Evolutionary conservation across 2,113 vertebrate genomes (phyloP), one percentile per base, ranked within the genome.

Genomic region (Ailurus styani): DNA sequence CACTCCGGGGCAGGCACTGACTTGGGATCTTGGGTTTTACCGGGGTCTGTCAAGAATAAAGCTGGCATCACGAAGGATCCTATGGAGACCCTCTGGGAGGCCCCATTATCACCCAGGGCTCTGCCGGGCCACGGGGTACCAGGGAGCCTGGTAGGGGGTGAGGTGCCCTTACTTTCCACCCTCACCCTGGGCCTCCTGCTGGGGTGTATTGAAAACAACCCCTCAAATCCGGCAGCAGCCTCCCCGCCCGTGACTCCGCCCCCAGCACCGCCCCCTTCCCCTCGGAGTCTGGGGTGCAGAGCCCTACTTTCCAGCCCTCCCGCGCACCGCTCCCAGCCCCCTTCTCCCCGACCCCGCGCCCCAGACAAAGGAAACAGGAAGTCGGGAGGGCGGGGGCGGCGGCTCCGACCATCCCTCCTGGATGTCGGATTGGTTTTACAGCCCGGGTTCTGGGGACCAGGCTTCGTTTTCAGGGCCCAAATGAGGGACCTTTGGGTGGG

Each of bases 321-420:
- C 10, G 34, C 84, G 21, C 70, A 15, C 37, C 9, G 6, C 66
- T 52, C 12, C 5, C 62, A 14, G 54, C 62, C 50, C 27, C 37
- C 52, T 42, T 21, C 40, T 15, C 62, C 45, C 42, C 1, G 3
- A 25, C 34, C 77, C 37, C 31, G 60, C 1, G 27, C 72, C 72
- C 91, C 42, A 34, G 50, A 95, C 42, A 64, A 97, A 97, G 87
- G 90, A 95, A 96, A n/a, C 82, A 17, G 79, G n/a, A 93, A 90
- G 42, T 14, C 0, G 42, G 11, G 82, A 78, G 73, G 82, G 40
- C 66, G 78, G 87, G 91, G 54, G 23, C 4, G 13, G 47, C 9
- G 15, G 21, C 20, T 20, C 47, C 25, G 84, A 31, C 64, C 4
- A 1, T 89, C 95, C 84, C 77, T 82, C 81, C 40, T 11, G 23